Percentiles rank a stretch among this genome's conserved stretches.
These are phyloP conservation scores for Megaustenia siamemsis DNA, from an alignment of 2,888 invertebrate species.

Conservation along the genomic window DNA sequence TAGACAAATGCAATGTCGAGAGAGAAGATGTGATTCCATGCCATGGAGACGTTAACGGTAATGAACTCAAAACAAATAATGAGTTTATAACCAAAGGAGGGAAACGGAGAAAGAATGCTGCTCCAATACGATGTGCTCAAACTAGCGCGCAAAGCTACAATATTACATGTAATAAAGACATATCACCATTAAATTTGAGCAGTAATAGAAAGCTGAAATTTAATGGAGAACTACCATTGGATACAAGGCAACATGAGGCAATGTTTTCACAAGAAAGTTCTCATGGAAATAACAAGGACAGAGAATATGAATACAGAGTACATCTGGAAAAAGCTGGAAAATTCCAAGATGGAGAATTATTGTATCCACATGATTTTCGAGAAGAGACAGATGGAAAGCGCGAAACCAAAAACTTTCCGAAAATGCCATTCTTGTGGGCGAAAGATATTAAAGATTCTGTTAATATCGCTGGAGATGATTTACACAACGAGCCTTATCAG, in stretches of 20 bases:
- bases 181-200: constrained; percentile 14
- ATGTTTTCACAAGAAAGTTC: background rate
- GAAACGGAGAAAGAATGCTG: constrained; percentile 73
- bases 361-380: background rate
- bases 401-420: constrained; percentile 58
- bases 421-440: constrained; percentile 60
- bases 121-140: constrained; percentile 75
- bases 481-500: constrained; percentile 39
- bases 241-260: background rate
- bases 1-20: constrained; percentile 16
- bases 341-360: background rate
- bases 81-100: constrained; percentile 58
- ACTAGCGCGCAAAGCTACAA: constrained; percentile 70
- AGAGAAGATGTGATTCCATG: background rate
- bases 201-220: constrained; percentile 5
- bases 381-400: background rate
- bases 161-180: constrained; percentile 60
- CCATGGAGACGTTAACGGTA: constrained; percentile 58
- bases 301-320: background rate
- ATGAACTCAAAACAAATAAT: constrained; percentile 61
- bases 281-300: background rate
- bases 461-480: background rate
- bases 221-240: background rate
- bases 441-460: background rate
- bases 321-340: background rate